Percentiles rank a stretch among this genome's conserved stretches.
Conservation (phyloP, 2,888 invertebrate genomes). For the Choristoneura rosaceana region DNA sequence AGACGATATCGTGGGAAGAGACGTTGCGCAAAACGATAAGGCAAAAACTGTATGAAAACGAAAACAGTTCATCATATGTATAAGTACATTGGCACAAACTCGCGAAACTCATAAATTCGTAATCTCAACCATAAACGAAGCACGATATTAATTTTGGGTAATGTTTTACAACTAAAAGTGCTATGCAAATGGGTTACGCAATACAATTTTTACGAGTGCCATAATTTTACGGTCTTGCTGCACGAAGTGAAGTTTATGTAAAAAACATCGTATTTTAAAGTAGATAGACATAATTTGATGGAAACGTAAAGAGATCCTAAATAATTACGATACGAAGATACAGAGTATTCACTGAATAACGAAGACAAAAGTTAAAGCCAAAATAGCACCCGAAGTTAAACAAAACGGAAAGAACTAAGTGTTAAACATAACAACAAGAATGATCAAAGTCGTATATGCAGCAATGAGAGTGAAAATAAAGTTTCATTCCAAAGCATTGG, state of each 20-base stretch:
- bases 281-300: too few relatives aligned
- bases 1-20: constrained; percentile 39
- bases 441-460: too few relatives aligned
- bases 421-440: too few relatives aligned
- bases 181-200: constrained; percentile 4
- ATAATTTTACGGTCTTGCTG: neutral
- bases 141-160: constrained; percentile 8
- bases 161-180: constrained; percentile 1
- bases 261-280: neutral
- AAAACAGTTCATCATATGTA: constrained; percentile 1
- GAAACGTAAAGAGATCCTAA: too few relatives aligned
- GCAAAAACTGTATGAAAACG: constrained; percentile 24
- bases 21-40: constrained; percentile 36
- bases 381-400: too few relatives aligned
- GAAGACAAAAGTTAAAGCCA: too few relatives aligned
- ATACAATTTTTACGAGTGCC: neutral
- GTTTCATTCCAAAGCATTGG: too few relatives aligned
- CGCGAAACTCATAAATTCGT: neutral
- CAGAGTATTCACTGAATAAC: too few relatives aligned
- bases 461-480: too few relatives aligned
- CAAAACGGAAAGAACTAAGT: too few relatives aligned
- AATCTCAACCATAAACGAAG: constrained; percentile 2
- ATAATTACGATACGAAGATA: too few relatives aligned
- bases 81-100: neutral
- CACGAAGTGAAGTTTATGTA: neutral